phyloP scores from a whole-genome alignment of 2,888 invertebrate genomes.

The Aleiodes testaceus region DNA sequence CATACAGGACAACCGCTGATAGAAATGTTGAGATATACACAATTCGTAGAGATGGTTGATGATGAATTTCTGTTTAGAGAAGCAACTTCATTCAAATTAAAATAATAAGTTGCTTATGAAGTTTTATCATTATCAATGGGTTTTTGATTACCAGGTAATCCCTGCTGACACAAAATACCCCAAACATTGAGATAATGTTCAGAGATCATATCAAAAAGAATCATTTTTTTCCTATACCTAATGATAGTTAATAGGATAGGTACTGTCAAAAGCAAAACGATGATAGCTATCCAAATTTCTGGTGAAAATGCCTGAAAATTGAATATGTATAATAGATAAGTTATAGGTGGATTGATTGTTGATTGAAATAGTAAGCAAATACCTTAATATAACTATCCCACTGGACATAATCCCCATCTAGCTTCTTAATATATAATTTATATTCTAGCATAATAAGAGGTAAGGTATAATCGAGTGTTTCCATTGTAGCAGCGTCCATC shows the following conservation, averaged over 20 bases:
- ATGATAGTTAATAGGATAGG: conserved; percentile 48
- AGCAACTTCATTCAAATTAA: too few species aligned
- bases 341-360: background rate
- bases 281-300: conserved; percentile 50
- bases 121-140: too few species aligned
- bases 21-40: conserved; percentile 55
- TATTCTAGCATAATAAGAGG: conserved; percentile 55
- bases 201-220: conserved; percentile 27
- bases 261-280: conserved; percentile 39
- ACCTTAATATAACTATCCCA: conserved; percentile 64
- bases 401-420: conserved; percentile 47
- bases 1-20: conserved; percentile 46
- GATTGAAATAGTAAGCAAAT: too few species aligned
- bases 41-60: conserved; percentile 54
- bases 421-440: conserved; percentile 57
- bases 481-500: conserved; percentile 55
- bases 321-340: background rate
- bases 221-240: conserved; percentile 24
- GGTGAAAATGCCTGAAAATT: conserved; percentile 38
- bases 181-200: conserved; percentile 54
- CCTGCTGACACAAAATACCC: conserved; percentile 63
- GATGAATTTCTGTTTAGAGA: conserved; percentile 56
- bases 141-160: conserved; percentile 52
- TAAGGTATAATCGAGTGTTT: conserved; percentile 60
- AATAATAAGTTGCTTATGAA: too few species aligned